Evolutionary conservation across 2,888 invertebrate species (phyloP).

Genomic region (Aleiodes leptofemur): DNA sequence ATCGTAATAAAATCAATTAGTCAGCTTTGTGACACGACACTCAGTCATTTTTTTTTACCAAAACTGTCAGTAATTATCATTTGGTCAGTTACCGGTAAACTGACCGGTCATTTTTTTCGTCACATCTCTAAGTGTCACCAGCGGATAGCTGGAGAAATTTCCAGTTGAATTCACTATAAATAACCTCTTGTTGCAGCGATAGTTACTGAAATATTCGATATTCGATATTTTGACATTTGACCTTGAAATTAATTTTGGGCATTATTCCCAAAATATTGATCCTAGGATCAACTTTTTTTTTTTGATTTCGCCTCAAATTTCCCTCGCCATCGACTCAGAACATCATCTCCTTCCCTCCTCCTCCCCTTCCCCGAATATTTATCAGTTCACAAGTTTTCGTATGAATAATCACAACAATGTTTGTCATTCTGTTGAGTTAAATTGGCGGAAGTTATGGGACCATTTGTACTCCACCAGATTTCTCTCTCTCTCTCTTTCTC

Average conservation of each 20-base stretch:
- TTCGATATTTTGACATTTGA: no score
- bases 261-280: no score
- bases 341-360: not conserved
- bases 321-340: not conserved
- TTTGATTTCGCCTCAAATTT: not conserved
- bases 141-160: slow-evolving; percentile 6
- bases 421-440: slow-evolving; percentile 13
- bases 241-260: no score
- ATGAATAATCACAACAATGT: slow-evolving; percentile 16
- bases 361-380: not conserved
- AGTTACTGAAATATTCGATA: not conserved
- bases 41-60: no score
- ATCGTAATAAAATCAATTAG: no score
- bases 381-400: not conserved
- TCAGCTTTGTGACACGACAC: no score
- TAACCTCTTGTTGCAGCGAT: not conserved
- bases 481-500: slow-evolving; percentile 19
- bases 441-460: slow-evolving; percentile 20
- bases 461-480: slow-evolving; percentile 14
- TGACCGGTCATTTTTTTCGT: no score
- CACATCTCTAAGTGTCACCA: not conserved
- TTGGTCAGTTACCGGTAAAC: no score
- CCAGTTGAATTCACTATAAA: not conserved
- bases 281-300: not conserved
- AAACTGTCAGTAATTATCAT: no score